Evolutionary conservation across 2,888 invertebrate genomes (phyloP), one percentile per base, ranked within the genome.

Genomic region (Rhogogaster chlorosoma): DNA sequence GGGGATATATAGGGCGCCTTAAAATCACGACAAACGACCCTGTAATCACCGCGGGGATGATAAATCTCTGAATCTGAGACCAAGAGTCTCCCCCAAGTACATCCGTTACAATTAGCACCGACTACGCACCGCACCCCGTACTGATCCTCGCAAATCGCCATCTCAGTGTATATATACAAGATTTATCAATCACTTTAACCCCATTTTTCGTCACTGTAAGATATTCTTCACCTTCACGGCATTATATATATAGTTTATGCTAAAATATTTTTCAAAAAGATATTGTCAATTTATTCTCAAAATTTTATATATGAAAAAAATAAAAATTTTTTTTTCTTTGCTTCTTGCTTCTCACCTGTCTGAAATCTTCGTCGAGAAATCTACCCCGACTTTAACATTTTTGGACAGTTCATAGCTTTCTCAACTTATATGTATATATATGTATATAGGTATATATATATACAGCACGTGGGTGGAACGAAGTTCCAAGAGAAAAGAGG

Each of bases 41-140:
- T 85, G 82, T 86, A 86, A 88, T 87, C 87, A 85, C 85, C 38
- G 83, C n/a, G 57, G 49, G 70, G 77, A 86, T 88, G 86, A 88
- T 87, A 86, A 86, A 88, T 86, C 84, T 86, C 78, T 12, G 67
- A 83, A 73, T 22, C 53, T 49, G 80, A 78, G 77, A 42, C 84
- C 64, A 84, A 84, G 80, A 38, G 77, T 77, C 78, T 77, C 85
- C 57, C 83, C 67, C 22, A 78, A 84, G 67, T 84, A 78, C 53
- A 80, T 77, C 78, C 84, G 71, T 82, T 78, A 84, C 84, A 84
- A 84, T 84, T 84, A 84, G 80, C 70, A 84, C 32, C 83, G 49
- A 84, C 45, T 75, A 64, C 75, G 12, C 22, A 22, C 61, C 61
- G 26, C 22, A 10, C 61, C 61, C 61, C 61, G 61, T 18, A 26